Evolutionary conservation across 2,113 vertebrate species (phyloP), one percentile per base, ranked within the genome.

Genomic region (Crotalus horridus): DNA sequence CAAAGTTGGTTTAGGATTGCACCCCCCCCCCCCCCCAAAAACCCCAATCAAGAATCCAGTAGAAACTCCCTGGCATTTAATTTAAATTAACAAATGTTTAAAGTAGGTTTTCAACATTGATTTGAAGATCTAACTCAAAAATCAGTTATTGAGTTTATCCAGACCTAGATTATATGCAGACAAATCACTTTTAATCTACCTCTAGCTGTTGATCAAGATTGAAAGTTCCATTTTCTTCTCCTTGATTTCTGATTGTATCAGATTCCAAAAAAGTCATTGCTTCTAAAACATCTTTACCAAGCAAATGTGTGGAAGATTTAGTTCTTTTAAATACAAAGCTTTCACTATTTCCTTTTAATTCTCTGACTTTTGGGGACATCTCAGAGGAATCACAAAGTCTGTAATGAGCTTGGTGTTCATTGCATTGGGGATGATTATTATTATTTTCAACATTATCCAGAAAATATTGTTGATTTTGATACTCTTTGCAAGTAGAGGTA

Each of bases 351-450:
- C 53, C 94, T 97, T 98, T 98, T 54, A 97, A 97, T 93, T 97
- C 97, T 97, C 97, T 96, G 26, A 98, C 96, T 95, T 98, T 98
- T 12, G 98, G 95, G 90, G 95, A 90, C 93, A 97, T 95, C 94
- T 98, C 95, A 85, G 97, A 98, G 94, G 98, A 98, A 95, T 98
- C 96, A 17, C 98, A 97, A 43, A 97, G 95, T 1, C 94, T 97
- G 59, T 95, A 98, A 93, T 97, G 97, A 96, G 98, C 97, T 95
- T 98, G 97, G 43, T 97, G 95, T 95, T 97, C 98, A 54, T 97
- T 94, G 0, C 97, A 97, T 93, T 97, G 98, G 90, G 98, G 94
- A 85, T 97, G 94, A 85, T 97, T 91, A 0, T 90, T 93, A 94
- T 95, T 96, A n/a, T 97, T 97, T 93, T 92, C 93, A 43, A 95